Evolutionary conservation across 2,113 vertebrate genomes (phyloP).

Genomic region (Proteles cristata): DNA sequence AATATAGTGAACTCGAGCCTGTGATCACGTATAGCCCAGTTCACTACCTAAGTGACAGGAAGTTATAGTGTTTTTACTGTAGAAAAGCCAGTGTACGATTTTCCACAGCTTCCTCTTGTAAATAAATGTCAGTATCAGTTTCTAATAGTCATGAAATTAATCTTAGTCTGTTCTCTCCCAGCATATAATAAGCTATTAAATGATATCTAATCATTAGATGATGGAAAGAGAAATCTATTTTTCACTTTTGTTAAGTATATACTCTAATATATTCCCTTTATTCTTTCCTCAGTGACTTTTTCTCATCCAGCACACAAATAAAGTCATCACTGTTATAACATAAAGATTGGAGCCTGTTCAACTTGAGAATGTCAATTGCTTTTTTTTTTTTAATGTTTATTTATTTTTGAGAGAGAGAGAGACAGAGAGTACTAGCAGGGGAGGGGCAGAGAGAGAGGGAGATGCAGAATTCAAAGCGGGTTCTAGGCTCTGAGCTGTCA

Average conservation of each 20-base stretch:
- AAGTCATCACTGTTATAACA: not conserved
- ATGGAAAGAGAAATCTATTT: not conserved
- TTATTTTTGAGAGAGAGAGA: no score
- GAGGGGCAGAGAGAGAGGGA: no score
- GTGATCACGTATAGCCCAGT: not conserved
- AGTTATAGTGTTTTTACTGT: not conserved
- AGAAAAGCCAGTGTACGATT: not conserved
- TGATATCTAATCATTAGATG: conserved; percentile 18
- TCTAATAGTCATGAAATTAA: conserved; percentile 40
- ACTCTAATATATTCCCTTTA: not conserved
- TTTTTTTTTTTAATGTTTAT: no score
- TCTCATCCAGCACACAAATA: not conserved
- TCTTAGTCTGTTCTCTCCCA: not conserved
- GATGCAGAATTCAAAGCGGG: no score
- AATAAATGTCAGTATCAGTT: not conserved
- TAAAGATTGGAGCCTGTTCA: not conserved
- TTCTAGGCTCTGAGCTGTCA: no score
- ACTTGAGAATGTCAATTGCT: not conserved
- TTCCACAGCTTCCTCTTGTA: conserved; percentile 12
- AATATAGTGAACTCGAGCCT: not conserved
- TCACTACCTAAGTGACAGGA: not conserved
- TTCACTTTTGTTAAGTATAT: conserved; percentile 15
- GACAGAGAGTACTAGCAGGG: no score
- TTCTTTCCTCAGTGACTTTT: not conserved
- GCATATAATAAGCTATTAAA: conserved; percentile 18